Evolutionary conservation across 2,113 vertebrate genomes (phyloP), one percentile per base, ranked within the genome.

Genomic region (Notiomystis cincta): DNA sequence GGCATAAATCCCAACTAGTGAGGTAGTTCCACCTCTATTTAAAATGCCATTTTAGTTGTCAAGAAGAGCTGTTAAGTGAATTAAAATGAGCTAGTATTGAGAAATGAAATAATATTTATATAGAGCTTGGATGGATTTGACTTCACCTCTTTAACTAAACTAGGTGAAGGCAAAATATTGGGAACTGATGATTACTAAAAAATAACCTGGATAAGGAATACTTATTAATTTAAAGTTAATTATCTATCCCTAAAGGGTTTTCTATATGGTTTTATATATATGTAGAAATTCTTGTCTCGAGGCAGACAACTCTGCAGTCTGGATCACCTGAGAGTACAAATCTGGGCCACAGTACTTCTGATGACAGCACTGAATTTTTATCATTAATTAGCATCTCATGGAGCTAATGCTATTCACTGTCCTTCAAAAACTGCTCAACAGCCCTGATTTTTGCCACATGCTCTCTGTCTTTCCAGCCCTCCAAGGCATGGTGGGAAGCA

Each of bases 171-270:
- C 24, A 89, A 78, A 93, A 35, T 62, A 8, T 25, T 70, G 42
- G 38, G 25, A 15, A 61, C 31, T 40, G 38, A 71, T 57, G 58
- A 65, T 66, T 83, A 24, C 37, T 91, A 25, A 62, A 89, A 92
- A 94, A 73, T 48, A 65, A 73, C 66, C 72, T 73, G 25, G 37
- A 57, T 62, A 47, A 78, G 60, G 61, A 58, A 44, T 54, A 11
- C 17, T 67, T 90, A 82, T 90, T 82, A 85, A 89, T 89, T 50
- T 81, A 76, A 94, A 73, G 10, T 80, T 91, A 93, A 95, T 91
- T 88, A 92, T 57, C 58, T 82, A 16, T 25, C 8, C 37, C 40
- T 86, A 80, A 77, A 83, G 48, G 15, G 9, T 19, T 94, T 91
- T 65, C 9, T 53, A 54, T 37, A 70, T 47, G 14, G 1, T 25